Evolutionary conservation across 37 sponge, comb jelly and placozoan species (phyloP).

Genomic region (Lycopodina hypogea): DNA sequence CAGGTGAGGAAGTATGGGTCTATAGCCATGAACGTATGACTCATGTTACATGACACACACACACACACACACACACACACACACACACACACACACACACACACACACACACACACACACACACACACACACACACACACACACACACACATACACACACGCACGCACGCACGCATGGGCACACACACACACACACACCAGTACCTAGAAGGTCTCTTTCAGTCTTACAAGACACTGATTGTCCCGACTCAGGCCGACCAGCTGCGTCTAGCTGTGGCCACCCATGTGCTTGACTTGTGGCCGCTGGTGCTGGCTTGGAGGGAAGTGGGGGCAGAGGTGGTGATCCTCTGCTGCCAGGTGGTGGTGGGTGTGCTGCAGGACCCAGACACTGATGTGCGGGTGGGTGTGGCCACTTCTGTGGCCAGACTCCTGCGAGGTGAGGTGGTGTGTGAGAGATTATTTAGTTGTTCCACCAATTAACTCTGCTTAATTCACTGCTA

Average conservation of each 20-base stretch:
- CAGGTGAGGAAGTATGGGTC: too few species aligned
- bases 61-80: too few species aligned
- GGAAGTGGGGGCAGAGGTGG: background rate
- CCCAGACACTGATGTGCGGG: slow-evolving; percentile 21
- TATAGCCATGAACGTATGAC: too few species aligned
- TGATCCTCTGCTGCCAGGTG: slow-evolving; percentile 10
- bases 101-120: too few species aligned
- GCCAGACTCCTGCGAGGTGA: slow-evolving; percentile 1
- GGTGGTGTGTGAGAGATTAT: background rate
- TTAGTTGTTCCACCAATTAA: background rate
- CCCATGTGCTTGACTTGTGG: background rate
- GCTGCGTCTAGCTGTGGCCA: slow-evolving; percentile 21
- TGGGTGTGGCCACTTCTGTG: slow-evolving; percentile 3
- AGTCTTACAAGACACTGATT: background rate
- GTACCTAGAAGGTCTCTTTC: slow-evolving; percentile 1
- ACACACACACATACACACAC: too few species aligned
- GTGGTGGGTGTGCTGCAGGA: slow-evolving; percentile 45
- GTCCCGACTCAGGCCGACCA: slow-evolving; percentile 19
- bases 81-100: too few species aligned
- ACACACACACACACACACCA: background rate
- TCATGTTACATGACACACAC: too few species aligned
- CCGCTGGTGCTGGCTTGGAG: background rate
- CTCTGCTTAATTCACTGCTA: background rate
- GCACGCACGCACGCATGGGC: too few species aligned
- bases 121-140: too few species aligned